These are phyloP conservation scores for Coracopsis vasa DNA, from an alignment of 2,113 vertebrate species.

Conservation along the genomic window DNA sequence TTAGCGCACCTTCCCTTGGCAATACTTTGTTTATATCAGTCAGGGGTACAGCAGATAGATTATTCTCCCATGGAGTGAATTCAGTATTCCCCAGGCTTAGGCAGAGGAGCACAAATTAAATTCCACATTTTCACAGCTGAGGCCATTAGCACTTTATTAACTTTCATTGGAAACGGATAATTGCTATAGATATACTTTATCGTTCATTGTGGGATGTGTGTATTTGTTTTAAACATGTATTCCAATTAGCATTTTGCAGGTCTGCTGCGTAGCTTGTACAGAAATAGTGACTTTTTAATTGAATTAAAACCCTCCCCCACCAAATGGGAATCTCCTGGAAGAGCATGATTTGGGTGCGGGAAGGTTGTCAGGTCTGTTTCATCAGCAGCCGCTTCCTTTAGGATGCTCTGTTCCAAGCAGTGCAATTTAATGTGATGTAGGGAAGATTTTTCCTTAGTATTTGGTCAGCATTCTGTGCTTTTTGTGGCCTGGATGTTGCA, in stretches of 20 bases:
- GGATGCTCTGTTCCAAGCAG: neutral
- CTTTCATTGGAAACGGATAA: conserved; percentile 15
- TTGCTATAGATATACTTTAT: conserved; percentile 23
- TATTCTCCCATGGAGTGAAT: neutral
- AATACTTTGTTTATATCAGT: conserved; percentile 19
- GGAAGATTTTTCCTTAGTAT: neutral
- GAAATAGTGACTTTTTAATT: conserved; percentile 37
- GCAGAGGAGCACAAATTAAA: conserved; percentile 50
- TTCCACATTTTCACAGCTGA: conserved; percentile 39
- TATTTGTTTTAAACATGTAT: neutral
- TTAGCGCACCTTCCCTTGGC: conserved; percentile 30
- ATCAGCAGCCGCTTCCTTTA: conserved; percentile 6
- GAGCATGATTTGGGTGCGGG: neutral
- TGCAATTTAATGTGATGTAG: neutral
- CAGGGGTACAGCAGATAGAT: conserved; percentile 13
- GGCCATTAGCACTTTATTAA: conserved; percentile 9
- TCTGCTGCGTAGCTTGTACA: conserved; percentile 11
- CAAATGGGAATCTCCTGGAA: neutral
- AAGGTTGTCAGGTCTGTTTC: neutral
- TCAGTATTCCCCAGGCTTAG: neutral
- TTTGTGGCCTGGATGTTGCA: neutral
- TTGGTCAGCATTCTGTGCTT: neutral
- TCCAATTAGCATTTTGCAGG: neutral
- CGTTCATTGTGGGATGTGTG: neutral
- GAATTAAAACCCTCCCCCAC: neutral